Evolutionary conservation across 1,140 invertebrate genomes (phyloP), one percentile per base, ranked within the genome.

Genomic region (Fopius arisanus): DNA sequence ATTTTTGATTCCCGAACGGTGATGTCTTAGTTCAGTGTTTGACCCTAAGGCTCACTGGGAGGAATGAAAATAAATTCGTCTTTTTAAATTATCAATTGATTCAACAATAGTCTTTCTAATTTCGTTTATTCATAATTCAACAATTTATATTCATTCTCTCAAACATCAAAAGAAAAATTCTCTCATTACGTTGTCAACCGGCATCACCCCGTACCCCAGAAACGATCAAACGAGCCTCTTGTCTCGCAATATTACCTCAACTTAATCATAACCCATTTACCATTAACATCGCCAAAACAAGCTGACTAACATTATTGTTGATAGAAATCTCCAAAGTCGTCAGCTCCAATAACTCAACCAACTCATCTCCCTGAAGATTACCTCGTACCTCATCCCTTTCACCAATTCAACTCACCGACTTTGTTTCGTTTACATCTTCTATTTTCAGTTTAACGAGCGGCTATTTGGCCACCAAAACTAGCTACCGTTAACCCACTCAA

Each of bases 241-340:
- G 19, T 26, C 26, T 26, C 54, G 54, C 23, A 26, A 51, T 19
- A 51, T 21, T 1, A 7, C 19, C 3, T 12, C 10, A 12, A 59
- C 9, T 59, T 6, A 59, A 59, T 59, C 23, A 14, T 26, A 28
- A 26, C 9, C 23, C 23, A 59, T 19, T 23, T 59, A 26, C 23
- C 9, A 10, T 37, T 28, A 23, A 12, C 6, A 12, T 59, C 26
- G 54, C 54, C 3, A 9, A 59, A 59, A 23, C 10, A 59, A 0
- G 19, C 16, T 54, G 51, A 54, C 54, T 59, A 59, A 59, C 23
- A 28, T 23, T 3, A 59, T 59, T 59, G 54, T 59, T 59, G 54
- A 59, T 59, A 59, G 54, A 59, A 59, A 59, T 59, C 54, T 59
- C 19, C 3, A 26, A 59, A 59, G 19, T 28, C 54, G 54, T 59